Percentiles rank a stretch among this genome's conserved stretches.
These are phyloP conservation scores for Anolis carolinensis DNA, from an alignment of 2,113 vertebrate genomes.

Conservation along the genomic window DNA sequence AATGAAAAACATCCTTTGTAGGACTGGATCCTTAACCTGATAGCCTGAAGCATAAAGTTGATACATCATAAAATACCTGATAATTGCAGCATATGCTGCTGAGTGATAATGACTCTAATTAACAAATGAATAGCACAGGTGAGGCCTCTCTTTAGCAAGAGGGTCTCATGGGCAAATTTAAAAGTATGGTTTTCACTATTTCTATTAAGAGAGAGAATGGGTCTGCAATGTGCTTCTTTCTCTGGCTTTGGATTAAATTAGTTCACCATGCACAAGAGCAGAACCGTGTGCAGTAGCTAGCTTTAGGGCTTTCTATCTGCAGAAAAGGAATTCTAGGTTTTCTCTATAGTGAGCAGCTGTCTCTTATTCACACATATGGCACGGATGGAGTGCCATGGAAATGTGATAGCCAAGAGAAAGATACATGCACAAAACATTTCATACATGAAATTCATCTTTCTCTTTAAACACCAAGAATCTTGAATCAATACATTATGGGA, in stretches of 20 bases:
- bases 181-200: background rate
- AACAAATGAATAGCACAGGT: background rate
- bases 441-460: conserved; percentile 23
- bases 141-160: background rate
- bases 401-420: conserved; percentile 21
- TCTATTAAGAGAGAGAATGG: background rate
- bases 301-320: background rate
- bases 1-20: background rate
- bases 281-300: conserved; percentile 1
- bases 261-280: background rate
- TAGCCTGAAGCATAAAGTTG: background rate
- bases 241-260: background rate
- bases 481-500: conserved; percentile 35
- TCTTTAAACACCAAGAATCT: conserved; percentile 30
- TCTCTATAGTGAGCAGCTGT: conserved; percentile 24
- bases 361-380: conserved; percentile 16
- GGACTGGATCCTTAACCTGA: background rate
- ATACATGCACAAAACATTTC: conserved; percentile 17
- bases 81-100: background rate
- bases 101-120: background rate
- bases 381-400: conserved; percentile 17
- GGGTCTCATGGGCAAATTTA: background rate
- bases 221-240: background rate
- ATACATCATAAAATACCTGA: background rate
- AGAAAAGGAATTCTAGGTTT: conserved; percentile 2